Conservation (phyloP, 2,113 vertebrate species). For the Trachemys scripta region DNA sequence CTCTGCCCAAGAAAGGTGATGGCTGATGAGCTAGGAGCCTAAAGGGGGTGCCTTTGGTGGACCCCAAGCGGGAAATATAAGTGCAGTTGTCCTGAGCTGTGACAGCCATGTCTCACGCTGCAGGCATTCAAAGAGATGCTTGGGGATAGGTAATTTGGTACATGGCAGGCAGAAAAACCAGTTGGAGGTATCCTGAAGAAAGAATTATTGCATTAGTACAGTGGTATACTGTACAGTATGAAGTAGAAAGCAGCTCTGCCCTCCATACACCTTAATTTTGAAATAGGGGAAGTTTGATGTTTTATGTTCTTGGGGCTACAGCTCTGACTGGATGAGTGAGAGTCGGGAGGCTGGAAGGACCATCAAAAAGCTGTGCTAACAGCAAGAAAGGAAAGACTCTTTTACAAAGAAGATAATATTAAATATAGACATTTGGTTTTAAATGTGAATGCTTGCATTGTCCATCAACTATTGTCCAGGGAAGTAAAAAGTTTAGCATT, state of each 20-base stretch:
- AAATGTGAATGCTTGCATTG: not conserved
- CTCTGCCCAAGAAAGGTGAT: no score
- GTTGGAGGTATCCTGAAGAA: not conserved
- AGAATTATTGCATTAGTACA: not conserved
- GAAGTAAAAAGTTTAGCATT: not conserved
- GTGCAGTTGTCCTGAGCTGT: not conserved
- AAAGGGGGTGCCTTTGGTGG: no score
- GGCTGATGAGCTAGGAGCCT: no score
- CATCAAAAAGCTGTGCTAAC: not conserved
- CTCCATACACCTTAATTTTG: no score
- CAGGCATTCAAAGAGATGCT: not conserved
- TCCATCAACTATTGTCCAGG: not conserved
- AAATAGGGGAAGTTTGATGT: accelerated
- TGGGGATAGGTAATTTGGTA: not conserved
- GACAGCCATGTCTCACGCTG: not conserved
- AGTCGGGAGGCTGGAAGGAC: not conserved
- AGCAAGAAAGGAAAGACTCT: not conserved
- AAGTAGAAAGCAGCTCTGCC: not conserved
- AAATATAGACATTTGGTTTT: not conserved
- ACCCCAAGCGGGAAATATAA: no score
- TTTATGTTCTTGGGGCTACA: accelerated
- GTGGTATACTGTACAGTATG: no score
- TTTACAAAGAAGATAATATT: not conserved
- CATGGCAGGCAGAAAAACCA: not conserved
- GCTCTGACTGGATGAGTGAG: not conserved